phyloP scores from a whole-genome alignment of 2,113 vertebrate genomes.

The Cranoglanis bouderius region DNA sequence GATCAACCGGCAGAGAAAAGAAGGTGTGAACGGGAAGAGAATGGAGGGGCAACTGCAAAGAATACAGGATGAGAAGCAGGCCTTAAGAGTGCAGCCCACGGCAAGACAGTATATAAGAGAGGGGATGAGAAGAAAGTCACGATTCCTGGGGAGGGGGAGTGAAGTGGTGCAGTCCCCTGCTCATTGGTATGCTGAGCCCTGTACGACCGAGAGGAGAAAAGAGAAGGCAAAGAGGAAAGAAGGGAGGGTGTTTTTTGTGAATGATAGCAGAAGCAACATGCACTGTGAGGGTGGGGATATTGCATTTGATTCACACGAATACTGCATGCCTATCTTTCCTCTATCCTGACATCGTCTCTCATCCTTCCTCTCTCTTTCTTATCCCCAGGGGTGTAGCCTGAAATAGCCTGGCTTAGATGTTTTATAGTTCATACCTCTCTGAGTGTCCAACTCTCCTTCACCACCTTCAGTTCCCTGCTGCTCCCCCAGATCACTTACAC shows the following conservation, averaged over 20 bases:
- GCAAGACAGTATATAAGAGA: slow-evolving; percentile 56
- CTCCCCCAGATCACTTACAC: slow-evolving; percentile 11
- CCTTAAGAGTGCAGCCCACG: slow-evolving; percentile 24
- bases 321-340: slow-evolving; percentile 50
- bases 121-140: slow-evolving; percentile 48
- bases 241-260: slow-evolving; percentile 51
- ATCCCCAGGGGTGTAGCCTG: slow-evolving; percentile 52
- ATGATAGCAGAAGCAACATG: slow-evolving; percentile 52
- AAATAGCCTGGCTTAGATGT: slow-evolving; percentile 59
- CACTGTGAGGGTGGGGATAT: slow-evolving; percentile 55
- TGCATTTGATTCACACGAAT: slow-evolving; percentile 67
- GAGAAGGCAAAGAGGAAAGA: slow-evolving; percentile 28
- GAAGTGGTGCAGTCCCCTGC: slow-evolving; percentile 53
- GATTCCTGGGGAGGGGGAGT: slow-evolving; percentile 41
- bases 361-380: slow-evolving; percentile 42
- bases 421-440: slow-evolving; percentile 46
- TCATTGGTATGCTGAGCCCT: slow-evolving; percentile 54
- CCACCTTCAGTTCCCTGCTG: slow-evolving; percentile 8
- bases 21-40: not conserved
- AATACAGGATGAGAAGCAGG: slow-evolving; percentile 4
- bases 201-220: slow-evolving; percentile 26
- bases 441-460: slow-evolving; percentile 33
- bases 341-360: slow-evolving; percentile 55
- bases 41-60: slow-evolving; percentile 3
- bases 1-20: not conserved